A percentile compares a stretch with the other conserved stretches of the same genome.
phyloP scores from a whole-genome alignment of 2,888 invertebrate species.

The Plagodis pulveraria region DNA sequence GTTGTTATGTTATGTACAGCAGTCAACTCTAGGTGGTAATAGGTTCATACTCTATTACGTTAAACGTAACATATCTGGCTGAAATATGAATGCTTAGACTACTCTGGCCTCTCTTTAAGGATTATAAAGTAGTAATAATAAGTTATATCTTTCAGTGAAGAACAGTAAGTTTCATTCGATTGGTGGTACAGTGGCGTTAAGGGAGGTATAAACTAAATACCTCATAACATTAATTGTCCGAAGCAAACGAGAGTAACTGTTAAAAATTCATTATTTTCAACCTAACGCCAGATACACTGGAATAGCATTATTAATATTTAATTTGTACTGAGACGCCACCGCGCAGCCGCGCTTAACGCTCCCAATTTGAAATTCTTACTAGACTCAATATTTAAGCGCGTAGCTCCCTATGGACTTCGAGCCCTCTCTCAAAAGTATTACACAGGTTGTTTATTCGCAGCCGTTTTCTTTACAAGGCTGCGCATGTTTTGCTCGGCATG shows the following conservation, averaged over 20 bases:
- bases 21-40: no score
- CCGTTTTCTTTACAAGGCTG: slow-evolving; percentile 63
- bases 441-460: slow-evolving; percentile 63
- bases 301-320: slow-evolving; percentile 80
- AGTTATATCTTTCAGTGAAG: slow-evolving; percentile 8
- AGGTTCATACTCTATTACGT: no score
- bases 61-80: no score
- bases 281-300: slow-evolving; percentile 61
- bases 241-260: slow-evolving; percentile 74
- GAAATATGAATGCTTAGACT: no score
- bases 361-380: slow-evolving; percentile 80
- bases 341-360: slow-evolving; percentile 62
- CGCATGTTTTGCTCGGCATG: slow-evolving; percentile 38
- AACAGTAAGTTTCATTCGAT: slow-evolving; percentile 23
- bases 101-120: no score
- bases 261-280: slow-evolving; percentile 77
- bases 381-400: slow-evolving; percentile 80
- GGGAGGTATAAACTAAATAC: slow-evolving; percentile 58
- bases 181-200: no score
- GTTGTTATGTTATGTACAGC: slow-evolving; percentile 21
- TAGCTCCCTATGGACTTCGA: slow-evolving; percentile 60
- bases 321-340: slow-evolving; percentile 63
- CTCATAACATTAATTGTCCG: slow-evolving; percentile 75
- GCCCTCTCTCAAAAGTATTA: slow-evolving; percentile 55
- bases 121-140: slow-evolving; percentile 2